Percentiles rank a stretch among this genome's conserved stretches.
phyloP scores from a whole-genome alignment of 2,888 invertebrate species.

The Portevinia maculata region DNA sequence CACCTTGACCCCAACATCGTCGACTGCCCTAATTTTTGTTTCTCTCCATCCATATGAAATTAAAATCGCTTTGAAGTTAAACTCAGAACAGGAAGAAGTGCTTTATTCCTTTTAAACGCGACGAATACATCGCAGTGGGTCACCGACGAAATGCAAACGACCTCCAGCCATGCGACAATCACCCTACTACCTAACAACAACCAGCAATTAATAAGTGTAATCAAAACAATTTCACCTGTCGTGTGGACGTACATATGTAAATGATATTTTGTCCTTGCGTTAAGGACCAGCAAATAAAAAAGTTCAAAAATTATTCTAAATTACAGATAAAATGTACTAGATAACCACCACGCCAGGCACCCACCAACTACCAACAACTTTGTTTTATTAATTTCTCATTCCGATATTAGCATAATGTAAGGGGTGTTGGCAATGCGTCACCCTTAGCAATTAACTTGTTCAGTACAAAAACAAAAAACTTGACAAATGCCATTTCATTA shows the following conservation, averaged over 20 bases:
- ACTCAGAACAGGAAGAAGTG: no score
- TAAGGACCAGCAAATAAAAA: constrained; percentile 5
- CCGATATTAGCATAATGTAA: constrained; percentile 50
- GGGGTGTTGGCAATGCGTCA: constrained; percentile 44
- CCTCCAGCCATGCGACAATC: constrained; percentile 1
- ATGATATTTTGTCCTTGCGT: constrained; percentile 13
- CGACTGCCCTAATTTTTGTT: no score
- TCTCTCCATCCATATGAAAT: no score
- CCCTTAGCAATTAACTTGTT: constrained; percentile 41
- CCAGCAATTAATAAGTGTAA: constrained; percentile 38
- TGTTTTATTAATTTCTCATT: constrained; percentile 43
- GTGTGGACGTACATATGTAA: constrained; percentile 11
- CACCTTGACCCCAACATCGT: no score
- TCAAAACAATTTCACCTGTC: constrained; percentile 25
- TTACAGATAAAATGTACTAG: constrained; percentile 20
- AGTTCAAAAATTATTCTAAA: neutral
- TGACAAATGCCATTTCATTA: constrained; percentile 32
- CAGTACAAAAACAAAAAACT: neutral
- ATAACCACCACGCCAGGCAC: constrained; percentile 36
- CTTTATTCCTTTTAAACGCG: no score
- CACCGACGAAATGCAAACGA: neutral
- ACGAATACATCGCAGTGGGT: neutral
- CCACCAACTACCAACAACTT: neutral
- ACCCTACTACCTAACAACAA: neutral
- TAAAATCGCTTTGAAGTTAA: no score